Conservation (phyloP, 2,113 vertebrate species). For the Copsychus sechellarum region DNA sequence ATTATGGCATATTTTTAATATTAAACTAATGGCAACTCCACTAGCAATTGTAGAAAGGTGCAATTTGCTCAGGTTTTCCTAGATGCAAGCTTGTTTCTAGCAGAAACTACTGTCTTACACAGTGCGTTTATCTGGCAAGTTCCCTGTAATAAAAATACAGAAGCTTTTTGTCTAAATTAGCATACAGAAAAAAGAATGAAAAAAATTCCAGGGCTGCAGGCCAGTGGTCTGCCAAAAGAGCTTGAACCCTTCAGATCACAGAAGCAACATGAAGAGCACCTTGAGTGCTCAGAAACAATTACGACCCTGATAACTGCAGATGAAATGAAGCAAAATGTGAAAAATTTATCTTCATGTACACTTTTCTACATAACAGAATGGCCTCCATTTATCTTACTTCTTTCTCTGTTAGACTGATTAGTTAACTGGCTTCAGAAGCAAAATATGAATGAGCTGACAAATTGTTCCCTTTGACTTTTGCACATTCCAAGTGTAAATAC, state of each 20-base stretch:
- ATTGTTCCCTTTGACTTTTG: constrained; percentile 69
- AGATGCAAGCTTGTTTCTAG: not conserved
- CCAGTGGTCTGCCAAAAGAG: not conserved
- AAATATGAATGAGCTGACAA: constrained; percentile 71
- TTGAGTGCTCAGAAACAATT: constrained; percentile 67
- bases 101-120: not conserved
- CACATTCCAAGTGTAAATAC: constrained; percentile 53
- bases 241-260: not conserved
- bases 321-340: constrained; percentile 67
- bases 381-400: constrained; percentile 70
- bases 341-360: constrained; percentile 72
- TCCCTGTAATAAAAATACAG: not conserved
- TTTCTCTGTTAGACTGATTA: constrained; percentile 69
- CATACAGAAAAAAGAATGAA: not conserved
- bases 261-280: constrained; percentile 51
- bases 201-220: not conserved
- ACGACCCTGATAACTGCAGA: constrained; percentile 58
- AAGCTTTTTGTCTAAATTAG: not conserved
- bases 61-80: not conserved
- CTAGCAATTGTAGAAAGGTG: not conserved
- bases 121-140: not conserved
- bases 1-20: not conserved
- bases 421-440: constrained; percentile 65
- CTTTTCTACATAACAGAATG: constrained; percentile 60
- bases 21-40: not conserved